Evolutionary conservation across 2,113 vertebrate species (phyloP).

Genomic region (Triplophysa rosa): DNA sequence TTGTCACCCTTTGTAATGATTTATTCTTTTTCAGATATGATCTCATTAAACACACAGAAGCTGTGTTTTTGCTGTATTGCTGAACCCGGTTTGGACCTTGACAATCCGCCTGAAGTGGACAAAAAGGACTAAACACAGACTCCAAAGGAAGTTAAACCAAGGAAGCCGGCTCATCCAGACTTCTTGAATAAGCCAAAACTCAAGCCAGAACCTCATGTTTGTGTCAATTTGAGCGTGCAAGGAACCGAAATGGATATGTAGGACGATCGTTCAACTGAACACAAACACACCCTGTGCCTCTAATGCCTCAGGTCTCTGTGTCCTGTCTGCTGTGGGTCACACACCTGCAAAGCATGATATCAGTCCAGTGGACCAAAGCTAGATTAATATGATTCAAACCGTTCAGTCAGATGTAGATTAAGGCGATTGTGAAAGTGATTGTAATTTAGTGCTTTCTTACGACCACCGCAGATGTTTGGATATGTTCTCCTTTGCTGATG

Average conservation of each 20-base stretch:
- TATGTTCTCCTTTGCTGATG: neutral
- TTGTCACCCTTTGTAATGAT: neutral
- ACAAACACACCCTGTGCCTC: neutral
- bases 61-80: constrained; percentile 74
- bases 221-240: neutral
- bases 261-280: constrained; percentile 9
- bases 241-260: neutral
- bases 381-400: neutral
- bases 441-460: neutral
- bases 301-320: neutral
- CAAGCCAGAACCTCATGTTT: constrained; percentile 4
- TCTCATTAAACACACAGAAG: constrained; percentile 75
- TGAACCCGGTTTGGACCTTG: constrained; percentile 73
- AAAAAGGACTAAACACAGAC: constrained; percentile 64
- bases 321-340: too few relatives aligned
- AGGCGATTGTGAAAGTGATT: neutral
- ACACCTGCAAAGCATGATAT: neutral
- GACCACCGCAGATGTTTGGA: neutral
- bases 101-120: constrained; percentile 65
- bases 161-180: neutral
- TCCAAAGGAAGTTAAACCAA: neutral
- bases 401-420: neutral
- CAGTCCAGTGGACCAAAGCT: neutral
- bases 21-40: constrained; percentile 57
- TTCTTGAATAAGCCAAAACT: constrained; percentile 10